These are phyloP conservation scores for Kryphioiulus occultus DNA, from an alignment of 2,888 invertebrate genomes.

Conservation along the genomic window DNA sequence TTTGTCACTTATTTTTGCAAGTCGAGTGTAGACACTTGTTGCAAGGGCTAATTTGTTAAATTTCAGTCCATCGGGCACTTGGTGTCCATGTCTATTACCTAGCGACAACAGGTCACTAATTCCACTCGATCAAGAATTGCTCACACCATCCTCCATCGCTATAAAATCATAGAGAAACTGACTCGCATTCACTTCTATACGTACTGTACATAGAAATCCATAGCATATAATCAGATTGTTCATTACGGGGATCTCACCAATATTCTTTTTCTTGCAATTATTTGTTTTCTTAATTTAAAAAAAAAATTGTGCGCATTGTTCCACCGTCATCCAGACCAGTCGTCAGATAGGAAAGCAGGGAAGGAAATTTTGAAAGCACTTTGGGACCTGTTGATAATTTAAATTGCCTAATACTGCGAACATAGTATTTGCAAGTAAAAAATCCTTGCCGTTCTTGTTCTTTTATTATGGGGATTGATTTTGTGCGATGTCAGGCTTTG, in stretches of 20 bases:
- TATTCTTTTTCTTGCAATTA: background rate
- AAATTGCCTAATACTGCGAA: too few relatives aligned
- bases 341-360: background rate
- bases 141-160: slow-evolving; percentile 29
- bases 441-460: background rate
- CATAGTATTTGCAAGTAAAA: too few relatives aligned
- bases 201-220: slow-evolving; percentile 21
- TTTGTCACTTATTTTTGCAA: background rate
- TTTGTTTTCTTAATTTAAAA: background rate
- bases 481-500: background rate
- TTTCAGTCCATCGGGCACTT: background rate
- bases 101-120: background rate
- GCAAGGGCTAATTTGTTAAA: background rate
- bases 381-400: too few relatives aligned
- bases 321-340: background rate
- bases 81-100: background rate
- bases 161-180: background rate
- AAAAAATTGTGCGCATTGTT: background rate
- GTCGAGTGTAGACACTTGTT: background rate
- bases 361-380: background rate
- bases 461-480: too few relatives aligned
- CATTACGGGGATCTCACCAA: background rate
- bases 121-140: slow-evolving; percentile 30
- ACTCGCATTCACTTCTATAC: background rate
- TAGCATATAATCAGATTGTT: background rate